phyloP scores from a whole-genome alignment of 2,113 vertebrate genomes.

The Mobula hypostoma region DNA sequence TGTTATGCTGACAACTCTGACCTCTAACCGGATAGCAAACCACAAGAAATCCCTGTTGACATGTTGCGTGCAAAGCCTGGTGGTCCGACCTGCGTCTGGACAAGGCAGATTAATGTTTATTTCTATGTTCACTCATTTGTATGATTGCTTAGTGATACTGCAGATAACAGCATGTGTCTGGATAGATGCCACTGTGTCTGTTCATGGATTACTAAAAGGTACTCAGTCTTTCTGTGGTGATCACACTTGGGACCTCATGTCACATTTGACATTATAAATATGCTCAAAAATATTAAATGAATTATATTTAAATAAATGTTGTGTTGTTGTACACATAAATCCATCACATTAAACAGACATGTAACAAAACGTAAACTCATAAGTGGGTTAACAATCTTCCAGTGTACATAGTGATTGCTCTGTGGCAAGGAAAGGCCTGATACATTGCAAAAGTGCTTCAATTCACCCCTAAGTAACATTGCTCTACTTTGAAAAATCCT shows the following conservation, averaged over 20 bases:
- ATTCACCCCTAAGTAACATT: neutral
- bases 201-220: neutral
- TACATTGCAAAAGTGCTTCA: neutral
- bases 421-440: neutral
- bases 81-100: neutral
- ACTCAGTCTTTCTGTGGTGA: neutral
- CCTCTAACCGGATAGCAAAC: neutral
- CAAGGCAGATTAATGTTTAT: neutral
- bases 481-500: too few relatives aligned
- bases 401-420: neutral
- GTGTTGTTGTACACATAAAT: neutral
- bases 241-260: slow-evolving; percentile 20
- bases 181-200: slow-evolving; percentile 14
- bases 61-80: neutral
- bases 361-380: neutral
- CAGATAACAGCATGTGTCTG: neutral
- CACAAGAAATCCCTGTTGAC: neutral
- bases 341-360: neutral
- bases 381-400: neutral
- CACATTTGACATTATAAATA: slow-evolving; percentile 12
- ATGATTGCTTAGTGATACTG: neutral
- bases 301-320: slow-evolving; percentile 12
- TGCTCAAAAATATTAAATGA: slow-evolving; percentile 3
- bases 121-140: neutral
- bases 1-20: neutral